These are phyloP conservation scores for Siderastrea radians DNA, from an alignment of 92 coral and sea anemone species.

Conservation along the genomic window DNA sequence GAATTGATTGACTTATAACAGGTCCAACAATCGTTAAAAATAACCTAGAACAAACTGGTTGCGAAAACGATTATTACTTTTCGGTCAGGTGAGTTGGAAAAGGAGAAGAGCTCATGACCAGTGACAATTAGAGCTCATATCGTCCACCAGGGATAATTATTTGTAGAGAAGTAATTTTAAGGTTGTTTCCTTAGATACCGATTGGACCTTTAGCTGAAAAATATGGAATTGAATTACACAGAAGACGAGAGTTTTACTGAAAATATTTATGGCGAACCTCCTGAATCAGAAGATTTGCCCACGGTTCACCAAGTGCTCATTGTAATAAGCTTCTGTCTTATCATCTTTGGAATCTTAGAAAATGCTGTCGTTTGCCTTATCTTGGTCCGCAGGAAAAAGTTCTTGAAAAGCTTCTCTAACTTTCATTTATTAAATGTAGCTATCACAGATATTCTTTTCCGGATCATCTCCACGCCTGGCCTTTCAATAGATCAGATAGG, in stretches of 20 bases:
- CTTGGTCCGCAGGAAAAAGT: slow-evolving; percentile 14
- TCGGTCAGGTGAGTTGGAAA: too few species aligned
- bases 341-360: slow-evolving; percentile 8
- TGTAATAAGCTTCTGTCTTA: background rate
- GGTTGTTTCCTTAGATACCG: too few species aligned
- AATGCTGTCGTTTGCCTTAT: slow-evolving; percentile 22
- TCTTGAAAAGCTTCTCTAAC: slow-evolving; percentile 37
- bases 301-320: background rate
- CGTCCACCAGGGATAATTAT: too few species aligned
- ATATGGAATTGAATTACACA: slow-evolving; percentile 15
- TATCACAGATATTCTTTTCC: background rate
- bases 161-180: too few species aligned
- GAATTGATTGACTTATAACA: too few species aligned
- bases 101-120: too few species aligned
- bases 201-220: background rate
- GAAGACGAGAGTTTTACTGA: background rate
- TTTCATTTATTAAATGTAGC: slow-evolving; percentile 35
- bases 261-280: background rate
- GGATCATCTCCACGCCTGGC: slow-evolving; percentile 3
- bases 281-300: background rate
- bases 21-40: too few species aligned
- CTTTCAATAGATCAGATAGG: background rate
- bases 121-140: too few species aligned
- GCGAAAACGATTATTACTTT: too few species aligned
- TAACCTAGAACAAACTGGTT: too few species aligned